phyloP scores from a whole-genome alignment of 30 jellyfish, hydroid and myxozoan species.

The Morbakka virulenta region DNA sequence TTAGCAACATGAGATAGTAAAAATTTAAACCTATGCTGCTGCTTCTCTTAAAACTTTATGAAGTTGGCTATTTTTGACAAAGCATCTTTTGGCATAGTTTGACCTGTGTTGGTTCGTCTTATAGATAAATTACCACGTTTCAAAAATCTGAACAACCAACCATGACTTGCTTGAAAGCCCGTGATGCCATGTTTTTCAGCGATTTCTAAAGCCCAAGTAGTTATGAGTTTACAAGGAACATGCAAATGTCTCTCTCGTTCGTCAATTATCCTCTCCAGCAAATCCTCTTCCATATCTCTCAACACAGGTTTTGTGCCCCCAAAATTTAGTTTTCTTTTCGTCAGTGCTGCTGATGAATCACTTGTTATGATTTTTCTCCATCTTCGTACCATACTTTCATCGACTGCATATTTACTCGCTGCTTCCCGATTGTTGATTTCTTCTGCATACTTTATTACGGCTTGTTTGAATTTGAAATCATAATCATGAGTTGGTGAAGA shows the following conservation, averaged over 20 bases:
- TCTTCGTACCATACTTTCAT: slow-evolving; percentile 11
- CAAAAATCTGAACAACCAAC: slow-evolving; percentile 56
- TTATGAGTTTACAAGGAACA: too few relatives aligned
- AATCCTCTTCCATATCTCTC: slow-evolving; percentile 25
- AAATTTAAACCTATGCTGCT: slow-evolving; percentile 6
- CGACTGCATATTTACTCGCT: not conserved
- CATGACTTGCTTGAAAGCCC: slow-evolving; percentile 38
- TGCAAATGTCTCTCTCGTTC: slow-evolving; percentile 22
- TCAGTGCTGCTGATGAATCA: not conserved
- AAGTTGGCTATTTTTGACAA: slow-evolving; percentile 1
- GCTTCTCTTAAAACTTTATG: slow-evolving; percentile 42
- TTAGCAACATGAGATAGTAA: slow-evolving; percentile 7
- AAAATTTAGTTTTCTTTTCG: slow-evolving; percentile 6
- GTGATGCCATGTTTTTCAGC: slow-evolving; percentile 18
- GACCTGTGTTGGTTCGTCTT: slow-evolving; percentile 47
- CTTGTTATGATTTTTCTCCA: not conserved
- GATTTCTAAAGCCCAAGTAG: slow-evolving; percentile 47
- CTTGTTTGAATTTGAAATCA: not conserved
- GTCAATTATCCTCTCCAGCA: slow-evolving; percentile 35
- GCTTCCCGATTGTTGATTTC: slow-evolving; percentile 1
- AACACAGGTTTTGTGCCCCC: slow-evolving; percentile 21
- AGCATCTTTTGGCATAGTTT: slow-evolving; percentile 22
- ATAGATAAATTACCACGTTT: slow-evolving; percentile 22
- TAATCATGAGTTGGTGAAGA: too few relatives aligned
- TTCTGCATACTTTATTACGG: slow-evolving; percentile 4